Base-by-base conservation (phyloP, 2,113 vertebrate species). In the Neodon shergylaensis region DNA sequence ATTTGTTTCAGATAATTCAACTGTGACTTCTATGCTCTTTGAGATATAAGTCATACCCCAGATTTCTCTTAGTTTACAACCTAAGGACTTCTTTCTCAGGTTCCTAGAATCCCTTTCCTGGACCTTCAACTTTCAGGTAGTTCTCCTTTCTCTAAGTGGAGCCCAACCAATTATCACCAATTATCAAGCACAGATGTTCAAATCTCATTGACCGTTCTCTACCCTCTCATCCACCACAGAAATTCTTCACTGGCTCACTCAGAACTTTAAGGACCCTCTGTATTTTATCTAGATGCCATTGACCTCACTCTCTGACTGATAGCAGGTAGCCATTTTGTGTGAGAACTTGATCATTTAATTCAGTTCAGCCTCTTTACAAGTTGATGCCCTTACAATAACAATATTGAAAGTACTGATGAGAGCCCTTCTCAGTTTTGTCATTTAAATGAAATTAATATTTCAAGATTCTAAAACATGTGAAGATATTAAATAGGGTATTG, bases 401-500 rank as follows among this genome's bases (percentile, higher is more conserved):
- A 5, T 19, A 10, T 73, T 76, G 66, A 58, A 93, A 93, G 86
- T 87, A 61, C 73, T 74, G 7, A 85, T 2, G 91, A 7, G 4
- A 58, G 16, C 0, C 87, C 28, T 70, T 61, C 36, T 74, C 1
- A 54, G 39, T n/a, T 76, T 76, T 91, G 5, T 86, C 22, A 94
- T 70, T 91, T 36, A 89, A 44, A 61, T 4, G 16, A 11, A 33
- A 22, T 22, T 66, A 66, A 85, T 66, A 14, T 39, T 31, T 66
- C 11, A 70, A 87, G 36, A 68, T 47, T 24, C n/a, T 72, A 84
- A 88, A 66, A n/a, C 26, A 61, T 4, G 1, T 26, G 21, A n/a
- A 58, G 58, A 14, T 21, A 58, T 47, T 88, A 85, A 91, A 36
- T 76, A 91, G 85, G 7, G 31, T 94, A 65, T 73, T 93, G n/a